Percentiles rank a stretch among this genome's conserved stretches.
These are phyloP conservation scores for Sebastes fasciatus DNA, from an alignment of 2,113 vertebrate species.

Conservation along the genomic window DNA sequence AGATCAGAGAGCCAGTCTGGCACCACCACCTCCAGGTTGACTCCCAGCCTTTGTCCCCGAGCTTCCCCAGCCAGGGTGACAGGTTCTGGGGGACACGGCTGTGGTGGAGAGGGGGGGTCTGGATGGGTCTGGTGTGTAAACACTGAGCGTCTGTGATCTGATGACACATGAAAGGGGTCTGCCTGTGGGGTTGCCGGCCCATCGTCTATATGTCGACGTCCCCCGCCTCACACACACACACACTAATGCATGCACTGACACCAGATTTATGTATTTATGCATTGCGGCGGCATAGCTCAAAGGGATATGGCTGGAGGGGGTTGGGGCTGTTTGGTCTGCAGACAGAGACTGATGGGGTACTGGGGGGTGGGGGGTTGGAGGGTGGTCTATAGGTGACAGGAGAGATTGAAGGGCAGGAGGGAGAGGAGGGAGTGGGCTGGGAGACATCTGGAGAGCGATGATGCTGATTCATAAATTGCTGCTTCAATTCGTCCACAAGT, in stretches of 20 bases:
- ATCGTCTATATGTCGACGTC: conserved; percentile 67
- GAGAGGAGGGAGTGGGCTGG: conserved; percentile 14
- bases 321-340: conserved; percentile 57
- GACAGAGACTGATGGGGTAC: conserved; percentile 68
- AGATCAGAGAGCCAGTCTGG: conserved; percentile 77
- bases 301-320: conserved; percentile 77
- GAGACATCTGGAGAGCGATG: conserved; percentile 77
- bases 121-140: conserved; percentile 75
- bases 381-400: conserved; percentile 56
- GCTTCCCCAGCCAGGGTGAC: conserved; percentile 57
- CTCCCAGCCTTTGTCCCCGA: conserved; percentile 64
- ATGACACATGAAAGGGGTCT: conserved; percentile 79
- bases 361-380: conserved; percentile 8
- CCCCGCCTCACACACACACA: conserved; percentile 39
- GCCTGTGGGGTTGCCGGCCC: conserved; percentile 63
- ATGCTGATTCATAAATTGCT: conserved; percentile 52
- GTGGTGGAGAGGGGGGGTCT: conserved; percentile 35
- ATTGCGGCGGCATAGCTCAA: conserved; percentile 73
- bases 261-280: conserved; percentile 87
- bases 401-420: conserved; percentile 53
- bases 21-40: conserved; percentile 73
- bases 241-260: conserved; percentile 50
- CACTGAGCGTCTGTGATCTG: conserved; percentile 75
- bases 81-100: conserved; percentile 53
- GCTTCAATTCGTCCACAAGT: conserved; percentile 7